A percentile compares a stretch with the other conserved stretches of the same genome.
Conservation (phyloP, 2,888 invertebrate species). For the Keiferia lycopersicella region DNA sequence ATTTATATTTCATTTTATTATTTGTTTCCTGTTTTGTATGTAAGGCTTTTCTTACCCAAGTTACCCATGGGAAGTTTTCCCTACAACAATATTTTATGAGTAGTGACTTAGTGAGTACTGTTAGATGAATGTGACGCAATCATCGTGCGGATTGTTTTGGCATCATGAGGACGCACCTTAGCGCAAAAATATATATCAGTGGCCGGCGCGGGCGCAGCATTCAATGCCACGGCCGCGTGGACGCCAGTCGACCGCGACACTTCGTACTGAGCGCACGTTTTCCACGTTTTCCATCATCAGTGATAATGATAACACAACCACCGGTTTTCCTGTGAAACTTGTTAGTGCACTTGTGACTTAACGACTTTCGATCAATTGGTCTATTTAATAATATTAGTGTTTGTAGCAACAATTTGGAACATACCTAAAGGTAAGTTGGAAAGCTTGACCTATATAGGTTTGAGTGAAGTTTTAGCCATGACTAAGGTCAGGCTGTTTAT, state of each 20-base stretch:
- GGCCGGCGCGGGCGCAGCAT: slow-evolving; percentile 47
- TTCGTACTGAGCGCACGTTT: slow-evolving; percentile 40
- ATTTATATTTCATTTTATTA: too few species aligned
- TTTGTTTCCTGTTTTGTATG: too few species aligned
- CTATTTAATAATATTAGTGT: slow-evolving; percentile 1
- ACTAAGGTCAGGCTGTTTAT: not conserved
- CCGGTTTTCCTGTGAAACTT: slow-evolving; percentile 33
- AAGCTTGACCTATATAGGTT: not conserved
- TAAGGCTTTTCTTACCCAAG: not conserved
- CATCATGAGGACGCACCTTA: slow-evolving; percentile 17
- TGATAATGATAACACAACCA: slow-evolving; percentile 35
- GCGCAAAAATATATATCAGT: slow-evolving; percentile 45
- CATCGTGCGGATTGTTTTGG: not conserved
- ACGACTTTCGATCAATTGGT: slow-evolving; percentile 23
- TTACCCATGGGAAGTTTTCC: too few species aligned
- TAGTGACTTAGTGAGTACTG: not conserved
- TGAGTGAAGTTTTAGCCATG: slow-evolving; percentile 1
- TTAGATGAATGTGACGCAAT: not conserved
- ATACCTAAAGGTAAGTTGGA: slow-evolving; percentile 26
- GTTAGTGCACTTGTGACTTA: slow-evolving; percentile 31
- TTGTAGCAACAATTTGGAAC: slow-evolving; percentile 17
- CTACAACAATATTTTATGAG: too few species aligned
- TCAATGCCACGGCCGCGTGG: slow-evolving; percentile 50
- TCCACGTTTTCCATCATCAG: slow-evolving; percentile 26
- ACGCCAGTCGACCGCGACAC: slow-evolving; percentile 45